Percentiles rank a stretch among this genome's conserved stretches.
phyloP scores from a whole-genome alignment of 2,797 vertebrate species.

The Saxicola maurus region DNA sequence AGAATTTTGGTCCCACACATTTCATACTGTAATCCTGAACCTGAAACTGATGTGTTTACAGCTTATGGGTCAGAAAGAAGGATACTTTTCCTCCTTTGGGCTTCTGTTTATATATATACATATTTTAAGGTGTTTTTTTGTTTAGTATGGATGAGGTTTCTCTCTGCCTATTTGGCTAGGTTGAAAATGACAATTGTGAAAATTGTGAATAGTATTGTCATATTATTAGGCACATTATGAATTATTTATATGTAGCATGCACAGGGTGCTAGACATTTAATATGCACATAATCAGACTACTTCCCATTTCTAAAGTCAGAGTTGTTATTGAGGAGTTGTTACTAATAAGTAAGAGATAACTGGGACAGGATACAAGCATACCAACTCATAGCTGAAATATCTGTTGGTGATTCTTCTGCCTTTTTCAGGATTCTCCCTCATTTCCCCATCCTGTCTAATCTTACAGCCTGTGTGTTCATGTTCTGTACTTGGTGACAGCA shows the following conservation, averaged over 20 bases:
- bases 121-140: not conserved
- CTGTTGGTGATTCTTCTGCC: not conserved
- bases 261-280: not conserved
- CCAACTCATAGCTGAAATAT: not conserved
- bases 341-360: not conserved
- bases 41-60: not conserved
- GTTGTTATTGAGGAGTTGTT: not conserved
- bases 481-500: not conserved
- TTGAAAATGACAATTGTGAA: not conserved
- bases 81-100: not conserved
- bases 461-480: not conserved
- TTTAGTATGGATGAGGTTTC: not conserved
- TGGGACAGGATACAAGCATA: not conserved
- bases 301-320: not conserved
- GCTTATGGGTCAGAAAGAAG: not conserved
- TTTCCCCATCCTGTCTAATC: not conserved
- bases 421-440: not conserved
- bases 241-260: conserved; percentile 13
- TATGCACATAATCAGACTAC: not conserved
- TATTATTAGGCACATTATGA: conserved; percentile 17
- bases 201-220: conserved; percentile 3
- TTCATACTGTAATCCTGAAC: not conserved
- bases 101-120: not conserved
- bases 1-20: not conserved
- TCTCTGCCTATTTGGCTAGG: not conserved